Evolutionary conservation across 2,888 invertebrate genomes (phyloP), one percentile per base, ranked within the genome.

Genomic region (Byasa hedistus): DNA sequence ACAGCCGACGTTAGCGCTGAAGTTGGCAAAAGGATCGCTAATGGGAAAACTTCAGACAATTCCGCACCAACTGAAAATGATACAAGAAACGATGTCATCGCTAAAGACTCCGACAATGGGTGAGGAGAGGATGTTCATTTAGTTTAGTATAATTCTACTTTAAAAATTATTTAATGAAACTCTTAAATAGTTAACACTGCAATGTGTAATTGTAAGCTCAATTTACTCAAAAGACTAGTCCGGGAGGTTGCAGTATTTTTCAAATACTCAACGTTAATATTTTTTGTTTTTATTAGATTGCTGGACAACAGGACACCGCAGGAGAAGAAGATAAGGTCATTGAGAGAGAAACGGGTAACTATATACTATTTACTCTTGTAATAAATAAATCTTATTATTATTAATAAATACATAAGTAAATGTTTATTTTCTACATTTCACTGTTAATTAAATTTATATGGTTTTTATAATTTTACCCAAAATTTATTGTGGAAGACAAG

Each of bases 21-120:
- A 60, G 87, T 79, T 1, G 85, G 86, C 57, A 82, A 75, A 62
- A 78, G 76, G 0, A 80, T 83, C 72, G 83, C 81, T 69, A 75
- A 74, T 57, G 82, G 73, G 62, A 79, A 73, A 69, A 71, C 61
- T n/a, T 32, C 68, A 5, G 78, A 76, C n/a, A 61, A 32, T 24
- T 7, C 72, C 3, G 66, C 60, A 19, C 66, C 68, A 1, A 70
- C 70, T 19, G 77, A 79, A 57, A 71, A 69, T 48, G 60, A 78
- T 22, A 68, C 68, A 0, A 57, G 67, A n/a, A 56, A 72, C 15
- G 70, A 75, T 48, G 78, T 76, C 4, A 65, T 69, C 3, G 69
- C 72, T 1, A 79, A 76, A 24, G 79, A 82, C 21, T 73, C 69
- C 19, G 76, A 76, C 4, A 77, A 73, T 61, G 79, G 80, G 87